These are phyloP conservation scores for Hydrolagus colliei DNA, from an alignment of 2,797 vertebrate genomes.

Conservation along the genomic window DNA sequence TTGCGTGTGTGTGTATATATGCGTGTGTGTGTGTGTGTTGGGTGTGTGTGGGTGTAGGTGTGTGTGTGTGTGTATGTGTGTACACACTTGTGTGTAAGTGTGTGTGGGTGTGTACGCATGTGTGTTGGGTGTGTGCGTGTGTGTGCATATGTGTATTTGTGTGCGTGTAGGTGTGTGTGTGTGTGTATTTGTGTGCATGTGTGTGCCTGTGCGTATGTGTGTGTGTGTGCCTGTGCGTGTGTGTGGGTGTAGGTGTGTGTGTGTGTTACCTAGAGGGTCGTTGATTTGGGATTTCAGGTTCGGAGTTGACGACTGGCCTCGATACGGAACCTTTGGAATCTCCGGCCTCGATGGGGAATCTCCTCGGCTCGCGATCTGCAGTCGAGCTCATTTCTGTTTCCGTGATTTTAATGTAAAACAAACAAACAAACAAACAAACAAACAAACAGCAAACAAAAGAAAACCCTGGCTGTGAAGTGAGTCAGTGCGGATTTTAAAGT, in stretches of 20 bases:
- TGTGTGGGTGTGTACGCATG: no score
- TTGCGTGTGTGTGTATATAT: no score
- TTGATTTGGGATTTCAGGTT: conserved; percentile 39
- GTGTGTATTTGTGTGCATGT: neutral
- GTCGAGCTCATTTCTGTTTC: conserved; percentile 49
- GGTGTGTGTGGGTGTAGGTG: neutral
- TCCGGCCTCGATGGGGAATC: conserved; percentile 55
- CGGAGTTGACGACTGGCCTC: conserved; percentile 43
- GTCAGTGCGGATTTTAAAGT: no score
- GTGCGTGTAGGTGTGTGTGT: neutral
- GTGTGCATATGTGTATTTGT: neutral
- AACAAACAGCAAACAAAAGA: no score
- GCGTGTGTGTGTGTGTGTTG: no score
- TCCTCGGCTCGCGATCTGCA: conserved; percentile 42
- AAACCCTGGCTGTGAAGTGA: no score
- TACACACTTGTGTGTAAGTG: no score
- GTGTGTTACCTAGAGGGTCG: conserved; percentile 46
- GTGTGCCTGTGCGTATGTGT: no score
- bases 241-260: neutral
- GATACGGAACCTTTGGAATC: conserved; percentile 48
- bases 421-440: no score
- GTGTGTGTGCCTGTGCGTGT: no score
- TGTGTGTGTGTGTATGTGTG: neutral
- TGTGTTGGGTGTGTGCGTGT: neutral
- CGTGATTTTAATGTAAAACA: no score